Base-by-base conservation (phyloP, 2,797 vertebrate species). In the Microctenopoma steveboyesi region DNA sequence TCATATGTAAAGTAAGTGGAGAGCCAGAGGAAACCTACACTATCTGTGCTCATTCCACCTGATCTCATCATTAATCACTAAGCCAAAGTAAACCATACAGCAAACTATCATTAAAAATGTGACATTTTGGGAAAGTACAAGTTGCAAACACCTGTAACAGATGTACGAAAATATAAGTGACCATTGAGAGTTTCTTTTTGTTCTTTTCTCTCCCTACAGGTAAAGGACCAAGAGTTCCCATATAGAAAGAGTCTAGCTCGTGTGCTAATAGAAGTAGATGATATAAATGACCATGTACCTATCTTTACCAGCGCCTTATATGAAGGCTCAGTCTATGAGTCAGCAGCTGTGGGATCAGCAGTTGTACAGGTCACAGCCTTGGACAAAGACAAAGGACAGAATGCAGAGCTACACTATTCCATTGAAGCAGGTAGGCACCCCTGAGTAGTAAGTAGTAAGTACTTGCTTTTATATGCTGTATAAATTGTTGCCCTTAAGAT, bases 211-310 rank as follows among this genome's bases (percentile, higher is more conserved):
- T 67, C 62, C 84, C 54, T 55, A 2, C 82, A 99, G 98, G 98
- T 99, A 68, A 97, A 97, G 86, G 98, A 99, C 91, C 96, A 99
- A 86, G 98, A 98, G 81, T 98, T 98, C 71, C 97, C 97, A 0
- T 98, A 98, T 40, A 95, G 97, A 80, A 95, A 96, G 83, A 97
- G 96, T 79, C 83, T 99, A 85, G 97, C 95, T 50, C 95, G 97
- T 39, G 96, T 98, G 46, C 87, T 96, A 33, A 93, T 99, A 64
- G 96, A 95, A 40, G 96, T 99, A 74, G 96, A 98, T 76, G 98
- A 99, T 69, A 94, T 97, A 60, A 99, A 99, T 45, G 97, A 99
- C 81, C 97, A 99, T 22, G 95, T 95, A 8, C 98, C 98, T 0
- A 95, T 96, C 67, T 99, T 99, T 69, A 98, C 97, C 81, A 96